phyloP scores from a whole-genome alignment of 2,797 vertebrate genomes.

The Crocidura indochinensis region DNA sequence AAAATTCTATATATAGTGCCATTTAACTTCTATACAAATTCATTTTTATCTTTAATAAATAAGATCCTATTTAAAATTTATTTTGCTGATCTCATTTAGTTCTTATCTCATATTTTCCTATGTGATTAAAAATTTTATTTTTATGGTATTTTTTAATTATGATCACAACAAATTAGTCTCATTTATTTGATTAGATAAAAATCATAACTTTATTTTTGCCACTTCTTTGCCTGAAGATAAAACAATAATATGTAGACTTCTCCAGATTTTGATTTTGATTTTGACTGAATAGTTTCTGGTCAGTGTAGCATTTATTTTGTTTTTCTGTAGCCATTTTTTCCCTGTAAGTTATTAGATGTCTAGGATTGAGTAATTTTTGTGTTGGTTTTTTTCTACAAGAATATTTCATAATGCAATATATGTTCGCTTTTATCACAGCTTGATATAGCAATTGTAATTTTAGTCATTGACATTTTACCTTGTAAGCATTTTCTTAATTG shows the following conservation, averaged over 20 bases:
- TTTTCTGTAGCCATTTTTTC: slow-evolving; percentile 17
- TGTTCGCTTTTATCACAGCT: neutral
- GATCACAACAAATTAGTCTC: neutral
- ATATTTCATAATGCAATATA: neutral
- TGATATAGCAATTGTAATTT: slow-evolving; percentile 15
- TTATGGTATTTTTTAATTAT: too few species aligned
- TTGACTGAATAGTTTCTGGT: neutral
- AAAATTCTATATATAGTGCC: too few species aligned
- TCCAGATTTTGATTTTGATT: slow-evolving; percentile 18
- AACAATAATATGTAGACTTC: neutral
- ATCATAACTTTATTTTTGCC: neutral
- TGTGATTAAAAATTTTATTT: too few species aligned
- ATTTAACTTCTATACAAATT: too few species aligned
- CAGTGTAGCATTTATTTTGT: neutral
- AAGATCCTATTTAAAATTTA: too few species aligned
- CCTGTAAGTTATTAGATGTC: neutral
- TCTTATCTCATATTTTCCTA: too few species aligned
- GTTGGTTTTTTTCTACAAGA: neutral
- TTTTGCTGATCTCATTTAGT: too few species aligned
- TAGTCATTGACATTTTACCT: neutral
- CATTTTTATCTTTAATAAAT: too few species aligned
- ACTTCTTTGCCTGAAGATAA: neutral
- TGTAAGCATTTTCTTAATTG: neutral
- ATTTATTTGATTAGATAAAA: slow-evolving; percentile 9
- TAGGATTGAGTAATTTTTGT: neutral